These are phyloP conservation scores for Caenorhabditis uteleia DNA, from an alignment of 2,888 invertebrate genomes.

Conservation along the genomic window DNA sequence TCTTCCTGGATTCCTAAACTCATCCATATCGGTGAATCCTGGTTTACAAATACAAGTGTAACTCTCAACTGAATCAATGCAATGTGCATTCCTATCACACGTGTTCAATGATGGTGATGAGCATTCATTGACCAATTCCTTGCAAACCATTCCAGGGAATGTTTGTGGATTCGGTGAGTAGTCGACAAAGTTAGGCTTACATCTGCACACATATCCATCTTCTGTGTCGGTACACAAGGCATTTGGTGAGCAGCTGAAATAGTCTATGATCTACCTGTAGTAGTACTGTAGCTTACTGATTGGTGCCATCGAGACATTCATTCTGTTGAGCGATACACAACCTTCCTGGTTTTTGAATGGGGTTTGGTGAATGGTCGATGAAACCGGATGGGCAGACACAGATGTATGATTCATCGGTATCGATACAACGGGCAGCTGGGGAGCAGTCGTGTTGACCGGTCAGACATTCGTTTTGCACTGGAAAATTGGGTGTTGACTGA, in stretches of 20 bases:
- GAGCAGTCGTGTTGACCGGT: slow-evolving; percentile 67
- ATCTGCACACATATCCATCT: slow-evolving; percentile 66
- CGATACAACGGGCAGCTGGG: slow-evolving; percentile 66
- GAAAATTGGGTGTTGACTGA: slow-evolving; percentile 25
- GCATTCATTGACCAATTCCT: slow-evolving; percentile 66
- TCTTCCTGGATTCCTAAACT: slow-evolving; percentile 68
- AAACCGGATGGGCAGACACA: slow-evolving; percentile 63
- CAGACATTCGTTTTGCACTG: slow-evolving; percentile 67
- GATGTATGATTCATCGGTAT: slow-evolving; percentile 65
- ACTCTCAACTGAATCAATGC: slow-evolving; percentile 67
- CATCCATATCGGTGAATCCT: slow-evolving; percentile 67
- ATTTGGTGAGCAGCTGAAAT: slow-evolving; percentile 62
- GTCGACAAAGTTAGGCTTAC: slow-evolving; percentile 69
- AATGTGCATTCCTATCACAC: slow-evolving; percentile 65
- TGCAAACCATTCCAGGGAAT: slow-evolving; percentile 64
- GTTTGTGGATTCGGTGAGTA: slow-evolving; percentile 68
- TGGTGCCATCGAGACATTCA: slow-evolving; percentile 63
- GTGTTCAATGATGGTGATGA: slow-evolving; percentile 51
- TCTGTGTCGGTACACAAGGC: slow-evolving; percentile 68
- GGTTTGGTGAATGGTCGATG: slow-evolving; percentile 64
- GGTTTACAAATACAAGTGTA: slow-evolving; percentile 62
- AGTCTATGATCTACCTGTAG: not conserved
- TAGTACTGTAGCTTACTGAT: slow-evolving; percentile 25
- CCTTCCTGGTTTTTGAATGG: slow-evolving; percentile 60
- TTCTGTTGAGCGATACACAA: slow-evolving; percentile 66